These are phyloP conservation scores for Emys orbicularis DNA, from an alignment of 2,797 vertebrate genomes.

Conservation along the genomic window DNA sequence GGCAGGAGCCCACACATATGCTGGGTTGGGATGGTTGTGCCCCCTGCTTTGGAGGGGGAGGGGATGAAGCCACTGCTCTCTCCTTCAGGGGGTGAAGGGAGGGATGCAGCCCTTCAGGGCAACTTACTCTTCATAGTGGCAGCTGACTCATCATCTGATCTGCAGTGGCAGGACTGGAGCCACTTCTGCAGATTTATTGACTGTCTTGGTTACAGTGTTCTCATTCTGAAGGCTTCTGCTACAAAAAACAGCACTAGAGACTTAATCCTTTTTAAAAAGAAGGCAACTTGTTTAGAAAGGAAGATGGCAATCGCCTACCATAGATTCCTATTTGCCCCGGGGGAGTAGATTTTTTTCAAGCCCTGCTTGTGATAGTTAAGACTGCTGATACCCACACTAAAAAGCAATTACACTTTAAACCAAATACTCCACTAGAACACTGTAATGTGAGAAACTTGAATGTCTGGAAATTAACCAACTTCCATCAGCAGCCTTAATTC, in stretches of 20 bases:
- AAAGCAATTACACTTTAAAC: not conserved
- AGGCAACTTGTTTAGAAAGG: not conserved
- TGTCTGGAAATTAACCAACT: not conserved
- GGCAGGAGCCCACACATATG: fast-evolving
- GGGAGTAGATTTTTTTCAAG: not conserved
- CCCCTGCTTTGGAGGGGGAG: not conserved
- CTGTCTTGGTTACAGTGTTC: not conserved
- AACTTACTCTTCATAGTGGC: not conserved
- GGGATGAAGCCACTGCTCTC: not conserved
- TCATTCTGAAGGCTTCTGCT: not conserved
- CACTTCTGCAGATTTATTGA: fast-evolving
- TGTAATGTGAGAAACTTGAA: not conserved
- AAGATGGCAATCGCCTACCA: not conserved
- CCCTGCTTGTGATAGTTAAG: not conserved
- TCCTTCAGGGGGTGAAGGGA: not conserved
- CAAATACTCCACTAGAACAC: not conserved
- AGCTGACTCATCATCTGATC: not conserved
- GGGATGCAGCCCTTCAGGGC: not conserved
- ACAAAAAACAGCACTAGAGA: not conserved
- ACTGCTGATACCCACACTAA: not conserved
- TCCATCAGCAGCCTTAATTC: not conserved
- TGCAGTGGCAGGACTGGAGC: not conserved
- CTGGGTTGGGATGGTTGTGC: not conserved
- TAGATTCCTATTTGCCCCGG: not conserved
- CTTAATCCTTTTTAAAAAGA: not conserved